Percentiles rank a stretch among this genome's conserved stretches.
Evolutionary conservation across 2,113 vertebrate genomes (phyloP).

Genomic region (Podilymbus podiceps): DNA sequence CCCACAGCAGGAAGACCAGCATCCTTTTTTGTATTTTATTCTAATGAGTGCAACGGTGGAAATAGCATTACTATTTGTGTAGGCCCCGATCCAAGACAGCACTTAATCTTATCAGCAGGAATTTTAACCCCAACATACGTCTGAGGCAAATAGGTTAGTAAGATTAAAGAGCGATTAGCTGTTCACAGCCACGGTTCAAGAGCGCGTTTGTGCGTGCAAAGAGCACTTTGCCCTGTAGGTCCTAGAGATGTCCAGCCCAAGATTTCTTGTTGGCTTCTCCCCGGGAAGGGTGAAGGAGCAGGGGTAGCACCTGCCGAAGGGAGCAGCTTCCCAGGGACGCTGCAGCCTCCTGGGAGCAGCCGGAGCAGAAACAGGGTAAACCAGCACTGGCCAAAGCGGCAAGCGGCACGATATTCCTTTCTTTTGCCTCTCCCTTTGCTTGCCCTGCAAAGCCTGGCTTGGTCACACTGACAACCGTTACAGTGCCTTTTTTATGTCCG

Average conservation of each 20-base stretch:
- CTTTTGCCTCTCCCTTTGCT: background rate
- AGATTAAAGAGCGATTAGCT: conserved; percentile 29
- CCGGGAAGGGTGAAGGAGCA: background rate
- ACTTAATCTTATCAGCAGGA: conserved; percentile 47
- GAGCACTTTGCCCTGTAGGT: background rate
- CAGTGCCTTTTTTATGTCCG: background rate
- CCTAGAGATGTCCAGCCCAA: background rate
- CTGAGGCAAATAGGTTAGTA: conserved; percentile 11
- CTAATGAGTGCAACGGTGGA: background rate
- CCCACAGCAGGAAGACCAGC: background rate
- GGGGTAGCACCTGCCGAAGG: fast-evolving
- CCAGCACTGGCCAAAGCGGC: background rate
- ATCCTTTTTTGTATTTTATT: background rate
- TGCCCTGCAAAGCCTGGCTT: background rate
- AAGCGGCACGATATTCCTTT: fast-evolving
- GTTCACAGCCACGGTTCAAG: background rate
- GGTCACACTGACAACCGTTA: background rate
- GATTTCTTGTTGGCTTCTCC: background rate
- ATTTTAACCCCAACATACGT: conserved; percentile 3
- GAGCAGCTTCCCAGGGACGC: background rate
- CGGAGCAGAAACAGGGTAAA: background rate
- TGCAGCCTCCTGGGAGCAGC: background rate
- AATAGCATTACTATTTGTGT: conserved; percentile 17
- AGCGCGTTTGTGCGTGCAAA: background rate
- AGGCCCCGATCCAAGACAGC: background rate